phyloP scores from a whole-genome alignment of 2,113 vertebrate genomes.

The Bos indicus region DNA sequence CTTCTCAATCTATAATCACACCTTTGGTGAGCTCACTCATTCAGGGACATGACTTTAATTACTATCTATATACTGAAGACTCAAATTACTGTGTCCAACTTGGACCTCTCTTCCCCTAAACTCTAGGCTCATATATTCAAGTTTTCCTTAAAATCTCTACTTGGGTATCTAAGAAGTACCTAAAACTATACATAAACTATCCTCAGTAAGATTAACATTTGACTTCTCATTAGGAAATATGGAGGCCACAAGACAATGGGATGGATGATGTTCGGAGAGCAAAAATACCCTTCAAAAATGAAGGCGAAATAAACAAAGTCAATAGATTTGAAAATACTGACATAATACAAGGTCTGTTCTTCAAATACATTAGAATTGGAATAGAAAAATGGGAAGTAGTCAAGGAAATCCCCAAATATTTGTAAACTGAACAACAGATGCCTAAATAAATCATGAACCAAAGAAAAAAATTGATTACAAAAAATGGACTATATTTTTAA shows the following conservation, averaged over 20 bases:
- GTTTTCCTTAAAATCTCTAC: not conserved
- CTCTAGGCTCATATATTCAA: not conserved
- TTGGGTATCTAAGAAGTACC: not conserved
- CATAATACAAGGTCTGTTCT: not conserved
- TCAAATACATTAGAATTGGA: not conserved
- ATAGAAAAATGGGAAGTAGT: not conserved
- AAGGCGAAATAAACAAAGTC: not conserved
- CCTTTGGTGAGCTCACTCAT: not conserved
- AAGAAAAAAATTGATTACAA: not conserved
- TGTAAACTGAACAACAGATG: not conserved
- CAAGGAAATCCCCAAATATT: not conserved
- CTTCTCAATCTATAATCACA: not conserved
- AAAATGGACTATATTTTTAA: not conserved
- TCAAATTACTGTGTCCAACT: not conserved
- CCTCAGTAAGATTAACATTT: not conserved
- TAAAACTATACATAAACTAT: not conserved
- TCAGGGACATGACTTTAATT: not conserved
- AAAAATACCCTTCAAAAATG: not conserved
- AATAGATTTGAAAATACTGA: not conserved
- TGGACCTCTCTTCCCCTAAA: not conserved
- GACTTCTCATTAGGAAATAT: not conserved
- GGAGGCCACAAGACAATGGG: not conserved
- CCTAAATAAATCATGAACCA: not conserved
- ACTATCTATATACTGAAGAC: not conserved
- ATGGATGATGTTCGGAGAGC: not conserved